phyloP scores from a whole-genome alignment of 2,113 vertebrate genomes.

The Tragelaphus strepsiceros region DNA sequence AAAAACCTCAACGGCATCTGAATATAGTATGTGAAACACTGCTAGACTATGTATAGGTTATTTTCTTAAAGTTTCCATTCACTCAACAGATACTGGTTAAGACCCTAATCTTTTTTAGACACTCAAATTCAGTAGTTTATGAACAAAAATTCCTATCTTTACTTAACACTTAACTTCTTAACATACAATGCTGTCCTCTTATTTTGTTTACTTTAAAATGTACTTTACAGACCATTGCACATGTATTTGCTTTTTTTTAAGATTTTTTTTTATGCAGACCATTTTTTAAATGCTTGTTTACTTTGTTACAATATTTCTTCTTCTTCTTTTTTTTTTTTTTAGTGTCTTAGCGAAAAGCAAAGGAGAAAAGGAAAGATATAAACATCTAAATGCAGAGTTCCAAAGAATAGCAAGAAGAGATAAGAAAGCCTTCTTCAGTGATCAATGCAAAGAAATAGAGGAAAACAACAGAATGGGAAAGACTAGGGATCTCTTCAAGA shows the following conservation, averaged over 20 bases:
- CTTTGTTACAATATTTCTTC: not conserved
- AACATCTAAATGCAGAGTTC: too few species aligned
- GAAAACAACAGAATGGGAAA: too few species aligned
- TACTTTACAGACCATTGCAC: not conserved
- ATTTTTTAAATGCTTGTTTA: not conserved
- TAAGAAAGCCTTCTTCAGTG: too few species aligned
- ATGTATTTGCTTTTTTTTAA: too few species aligned
- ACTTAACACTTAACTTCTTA: not conserved
- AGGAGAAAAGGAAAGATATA: too few species aligned
- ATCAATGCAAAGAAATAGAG: too few species aligned
- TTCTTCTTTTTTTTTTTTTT: not conserved
- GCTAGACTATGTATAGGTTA: not conserved
- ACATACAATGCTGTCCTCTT: not conserved
- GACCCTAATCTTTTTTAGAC: not conserved
- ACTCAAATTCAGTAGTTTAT: not conserved
- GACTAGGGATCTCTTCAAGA: too few species aligned
- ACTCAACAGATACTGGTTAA: not conserved
- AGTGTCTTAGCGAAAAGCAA: too few species aligned
- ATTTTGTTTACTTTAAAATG: not conserved
- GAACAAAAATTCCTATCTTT: not conserved
- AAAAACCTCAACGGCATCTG: not conserved
- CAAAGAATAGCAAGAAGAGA: too few species aligned
- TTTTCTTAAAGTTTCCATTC: not conserved
- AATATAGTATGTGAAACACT: not conserved
- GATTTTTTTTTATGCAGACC: not conserved